A percentile compares a stretch with the other conserved stretches of the same genome.
Evolutionary conservation across 2,797 vertebrate species (phyloP).

Genomic region (Diglossa cyanea): DNA sequence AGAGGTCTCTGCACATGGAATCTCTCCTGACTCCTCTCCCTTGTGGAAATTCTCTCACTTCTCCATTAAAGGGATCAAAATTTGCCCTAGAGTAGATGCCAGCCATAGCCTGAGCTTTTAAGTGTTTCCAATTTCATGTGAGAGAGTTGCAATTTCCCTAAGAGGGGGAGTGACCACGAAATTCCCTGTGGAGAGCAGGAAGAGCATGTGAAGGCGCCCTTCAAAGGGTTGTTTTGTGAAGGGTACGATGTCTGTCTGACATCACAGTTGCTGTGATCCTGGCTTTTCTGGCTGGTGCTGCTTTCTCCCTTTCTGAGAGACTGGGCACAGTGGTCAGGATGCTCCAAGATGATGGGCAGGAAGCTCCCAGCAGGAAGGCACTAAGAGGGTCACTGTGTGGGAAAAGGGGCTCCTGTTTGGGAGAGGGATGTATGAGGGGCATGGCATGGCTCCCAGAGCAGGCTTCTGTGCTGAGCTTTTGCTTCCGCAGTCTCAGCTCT

Average conservation of each 20-base stretch:
- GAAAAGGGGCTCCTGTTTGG: background rate
- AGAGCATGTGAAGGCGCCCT: background rate
- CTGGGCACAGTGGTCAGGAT: rapidly evolving
- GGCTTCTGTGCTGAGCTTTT: background rate
- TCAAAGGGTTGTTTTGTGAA: background rate
- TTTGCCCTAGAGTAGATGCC: background rate
- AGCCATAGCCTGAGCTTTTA: background rate
- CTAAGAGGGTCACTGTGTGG: background rate
- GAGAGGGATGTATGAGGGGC: rapidly evolving
- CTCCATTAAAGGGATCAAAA: background rate
- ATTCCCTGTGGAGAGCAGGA: background rate
- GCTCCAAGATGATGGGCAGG: background rate
- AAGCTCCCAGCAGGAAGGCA: background rate
- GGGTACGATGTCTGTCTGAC: background rate
- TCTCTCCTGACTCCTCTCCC: background rate
- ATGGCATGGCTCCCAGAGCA: background rate
- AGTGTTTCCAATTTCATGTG: background rate
- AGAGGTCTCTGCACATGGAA: background rate
- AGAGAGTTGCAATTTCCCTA: background rate
- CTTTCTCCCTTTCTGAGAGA: background rate
- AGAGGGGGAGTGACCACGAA: background rate
- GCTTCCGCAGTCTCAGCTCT: background rate
- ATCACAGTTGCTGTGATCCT: background rate
- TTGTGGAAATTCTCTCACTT: background rate
- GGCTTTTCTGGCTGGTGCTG: background rate